Conservation (phyloP, 2,888 invertebrate species). For the Scaptomyza parva region DNA sequence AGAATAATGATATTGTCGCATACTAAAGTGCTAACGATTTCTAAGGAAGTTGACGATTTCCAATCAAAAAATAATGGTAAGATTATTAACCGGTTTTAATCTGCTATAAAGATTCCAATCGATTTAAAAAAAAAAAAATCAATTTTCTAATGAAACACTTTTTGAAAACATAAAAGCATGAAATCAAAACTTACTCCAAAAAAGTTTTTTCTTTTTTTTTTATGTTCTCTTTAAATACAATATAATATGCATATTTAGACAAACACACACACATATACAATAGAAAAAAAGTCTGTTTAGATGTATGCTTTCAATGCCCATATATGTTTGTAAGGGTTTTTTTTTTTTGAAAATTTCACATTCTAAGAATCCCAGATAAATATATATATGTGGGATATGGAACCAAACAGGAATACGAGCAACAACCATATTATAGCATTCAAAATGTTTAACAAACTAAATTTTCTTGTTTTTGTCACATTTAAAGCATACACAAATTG, state of each 20-base stretch:
- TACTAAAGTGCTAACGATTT: too few species aligned
- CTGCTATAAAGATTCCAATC: too few species aligned
- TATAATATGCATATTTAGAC: too few species aligned
- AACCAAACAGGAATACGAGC: constrained; percentile 11
- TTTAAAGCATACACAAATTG: constrained; percentile 22
- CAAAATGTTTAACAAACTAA: constrained; percentile 8
- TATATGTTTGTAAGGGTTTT: background rate
- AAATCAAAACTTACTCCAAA: background rate
- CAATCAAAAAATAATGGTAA: too few species aligned
- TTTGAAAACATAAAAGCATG: too few species aligned
- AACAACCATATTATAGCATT: constrained; percentile 38
- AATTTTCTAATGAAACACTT: too few species aligned
- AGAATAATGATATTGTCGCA: too few species aligned
- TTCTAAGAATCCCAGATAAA: background rate
- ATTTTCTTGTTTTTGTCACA: background rate
- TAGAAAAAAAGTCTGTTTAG: constrained; percentile 10
- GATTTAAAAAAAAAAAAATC: too few species aligned
- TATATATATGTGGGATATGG: background rate
- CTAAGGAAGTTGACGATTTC: too few species aligned
- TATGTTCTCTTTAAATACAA: background rate
- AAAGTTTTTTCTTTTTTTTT: too few species aligned
- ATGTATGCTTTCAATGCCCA: background rate
- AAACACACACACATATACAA: background rate
- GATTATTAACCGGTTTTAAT: too few species aligned
- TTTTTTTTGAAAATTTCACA: background rate